Percentiles rank a stretch among this genome's conserved stretches.
phyloP scores from a whole-genome alignment of 1,140 invertebrate species.

The Brachionus rubens region DNA sequence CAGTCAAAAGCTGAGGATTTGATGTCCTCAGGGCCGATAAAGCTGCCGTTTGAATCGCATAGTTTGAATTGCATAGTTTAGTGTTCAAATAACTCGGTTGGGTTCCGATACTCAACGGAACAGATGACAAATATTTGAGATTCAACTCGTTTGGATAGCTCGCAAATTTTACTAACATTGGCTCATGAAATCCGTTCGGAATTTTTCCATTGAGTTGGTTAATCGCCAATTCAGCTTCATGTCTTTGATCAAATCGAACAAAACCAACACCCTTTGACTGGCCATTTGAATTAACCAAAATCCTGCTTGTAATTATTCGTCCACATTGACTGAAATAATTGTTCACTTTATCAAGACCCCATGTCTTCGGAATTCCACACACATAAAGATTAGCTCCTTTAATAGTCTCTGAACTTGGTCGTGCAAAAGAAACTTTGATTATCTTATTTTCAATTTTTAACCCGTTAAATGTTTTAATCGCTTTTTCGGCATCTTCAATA shows the following conservation, averaged over 20 bases:
- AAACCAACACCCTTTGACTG: constrained; percentile 98
- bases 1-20: not conserved
- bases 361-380: constrained; percentile 92
- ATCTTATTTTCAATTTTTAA: constrained; percentile 46
- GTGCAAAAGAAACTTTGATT: constrained; percentile 76
- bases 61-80: not conserved
- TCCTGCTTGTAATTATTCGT: constrained; percentile 94
- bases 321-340: constrained; percentile 91
- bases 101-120: not conserved
- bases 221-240: constrained; percentile 94
- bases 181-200: constrained; percentile 83
- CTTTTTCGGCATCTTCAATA: constrained; percentile 39
- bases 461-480: constrained; percentile 42
- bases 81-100: not conserved
- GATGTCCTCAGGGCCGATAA: not conserved
- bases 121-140: not conserved
- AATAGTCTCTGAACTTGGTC: constrained; percentile 96
- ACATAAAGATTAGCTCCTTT: constrained; percentile 99
- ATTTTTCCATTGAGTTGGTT: constrained; percentile 95
- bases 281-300: constrained; percentile 88
- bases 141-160: constrained; percentile 67
- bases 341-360: constrained; percentile 95
- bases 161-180: constrained; percentile 98
- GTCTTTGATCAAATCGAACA: constrained; percentile 94
- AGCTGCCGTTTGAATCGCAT: constrained; percentile 2